Conservation (phyloP, 2,888 invertebrate genomes). For the Trichogramma dendrolimi region DNA sequence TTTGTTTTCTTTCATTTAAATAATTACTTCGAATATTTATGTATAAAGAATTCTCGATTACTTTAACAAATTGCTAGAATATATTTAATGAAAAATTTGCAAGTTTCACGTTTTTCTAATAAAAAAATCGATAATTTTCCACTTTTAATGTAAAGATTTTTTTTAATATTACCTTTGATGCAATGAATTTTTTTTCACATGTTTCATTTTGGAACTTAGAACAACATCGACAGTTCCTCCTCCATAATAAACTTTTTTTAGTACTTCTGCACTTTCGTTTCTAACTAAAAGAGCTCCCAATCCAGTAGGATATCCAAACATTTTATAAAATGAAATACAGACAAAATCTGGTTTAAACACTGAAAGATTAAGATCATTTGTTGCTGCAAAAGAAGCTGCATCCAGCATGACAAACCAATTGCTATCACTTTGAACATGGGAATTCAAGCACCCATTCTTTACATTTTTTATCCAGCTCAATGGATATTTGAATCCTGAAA, state of each 20-base stretch:
- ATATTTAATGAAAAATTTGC: no score
- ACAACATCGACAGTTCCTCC: conserved; percentile 91
- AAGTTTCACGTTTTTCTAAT: neutral
- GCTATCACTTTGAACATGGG: conserved; percentile 50
- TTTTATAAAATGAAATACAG: conserved; percentile 91
- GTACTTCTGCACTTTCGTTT: conserved; percentile 59
- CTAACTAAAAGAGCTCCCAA: conserved; percentile 82
- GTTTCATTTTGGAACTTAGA: conserved; percentile 67
- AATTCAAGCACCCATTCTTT: conserved; percentile 59
- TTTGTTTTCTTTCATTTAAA: conserved; percentile 1
- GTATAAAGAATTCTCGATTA: conserved; percentile 3
- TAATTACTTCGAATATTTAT: neutral
- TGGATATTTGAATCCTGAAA: conserved; percentile 88
- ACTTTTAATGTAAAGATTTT: neutral
- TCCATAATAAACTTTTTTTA: conserved; percentile 79
- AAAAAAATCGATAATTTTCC: neutral
- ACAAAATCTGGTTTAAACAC: conserved; percentile 80
- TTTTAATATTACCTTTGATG: conserved; percentile 65
- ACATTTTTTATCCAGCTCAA: conserved; percentile 65
- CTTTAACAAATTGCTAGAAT: conserved; percentile 1
- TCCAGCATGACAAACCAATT: conserved; percentile 78
- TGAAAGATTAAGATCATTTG: conserved; percentile 72
- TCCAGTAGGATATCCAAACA: conserved; percentile 94
- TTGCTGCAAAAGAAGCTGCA: conserved; percentile 77
- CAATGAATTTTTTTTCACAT: conserved; percentile 65